Evolutionary conservation across 1,140 invertebrate genomes (phyloP).

Genomic region (Rhizoglyphus robini): DNA sequence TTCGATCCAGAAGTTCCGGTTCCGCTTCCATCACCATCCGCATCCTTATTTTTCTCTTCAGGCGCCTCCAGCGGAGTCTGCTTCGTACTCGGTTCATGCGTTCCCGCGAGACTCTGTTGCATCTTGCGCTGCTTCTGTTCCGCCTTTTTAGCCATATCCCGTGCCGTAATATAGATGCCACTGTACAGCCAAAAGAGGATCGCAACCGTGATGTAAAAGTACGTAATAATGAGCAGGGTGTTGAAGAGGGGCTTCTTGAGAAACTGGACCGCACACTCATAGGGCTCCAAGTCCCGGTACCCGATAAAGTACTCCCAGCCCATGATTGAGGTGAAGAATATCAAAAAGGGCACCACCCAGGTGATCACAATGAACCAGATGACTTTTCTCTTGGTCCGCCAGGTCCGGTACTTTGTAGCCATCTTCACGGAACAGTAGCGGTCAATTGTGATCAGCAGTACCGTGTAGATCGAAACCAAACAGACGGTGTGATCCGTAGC

Average conservation of each 20-base stretch:
- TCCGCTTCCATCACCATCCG: constrained; percentile 41
- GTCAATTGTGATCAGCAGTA: constrained; percentile 94
- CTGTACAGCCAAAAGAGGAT: constrained; percentile 87
- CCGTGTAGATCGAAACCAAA: constrained; percentile 96
- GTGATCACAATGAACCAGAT: constrained; percentile 71
- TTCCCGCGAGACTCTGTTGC: constrained; percentile 69
- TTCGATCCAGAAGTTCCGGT: not conserved
- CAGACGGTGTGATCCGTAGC: constrained; percentile 98
- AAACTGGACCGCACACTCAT: constrained; percentile 93
- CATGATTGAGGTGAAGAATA: constrained; percentile 97
- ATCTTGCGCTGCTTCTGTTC: constrained; percentile 85
- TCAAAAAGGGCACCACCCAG: constrained; percentile 88
- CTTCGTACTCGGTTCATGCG: not conserved
- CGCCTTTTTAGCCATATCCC: constrained; percentile 94
- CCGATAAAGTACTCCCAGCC: constrained; percentile 98
- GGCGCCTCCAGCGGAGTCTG: constrained; percentile 29
- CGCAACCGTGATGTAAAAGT: constrained; percentile 91
- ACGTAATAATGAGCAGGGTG: constrained; percentile 90
- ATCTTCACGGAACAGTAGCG: constrained; percentile 98
- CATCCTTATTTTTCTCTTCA: constrained; percentile 53
- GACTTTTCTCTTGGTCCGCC: constrained; percentile 84
- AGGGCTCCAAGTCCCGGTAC: constrained; percentile 64
- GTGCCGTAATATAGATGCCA: constrained; percentile 95
- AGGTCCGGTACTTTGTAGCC: constrained; percentile 87
- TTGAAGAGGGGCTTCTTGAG: constrained; percentile 95